phyloP scores from a whole-genome alignment of 2,797 vertebrate species.

The Miichthys miiuy region DNA sequence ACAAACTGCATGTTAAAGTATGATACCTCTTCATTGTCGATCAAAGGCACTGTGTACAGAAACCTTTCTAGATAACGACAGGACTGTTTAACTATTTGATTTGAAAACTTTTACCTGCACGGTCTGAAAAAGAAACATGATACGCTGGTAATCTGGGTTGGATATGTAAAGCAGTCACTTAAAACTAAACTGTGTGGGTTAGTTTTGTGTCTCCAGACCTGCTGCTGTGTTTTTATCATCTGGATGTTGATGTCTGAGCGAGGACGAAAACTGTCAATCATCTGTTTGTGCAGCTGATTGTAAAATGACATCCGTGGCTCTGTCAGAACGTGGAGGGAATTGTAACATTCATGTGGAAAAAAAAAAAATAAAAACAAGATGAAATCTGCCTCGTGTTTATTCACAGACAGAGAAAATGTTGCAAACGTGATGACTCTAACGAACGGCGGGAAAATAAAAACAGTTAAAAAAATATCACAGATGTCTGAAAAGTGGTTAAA shows the following conservation, averaged over 20 bases:
- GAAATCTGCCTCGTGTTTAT: constrained; percentile 36
- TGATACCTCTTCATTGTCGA: constrained; percentile 21
- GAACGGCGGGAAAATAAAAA: constrained; percentile 17
- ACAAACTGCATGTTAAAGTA: constrained; percentile 27
- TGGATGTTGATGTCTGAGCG: not conserved
- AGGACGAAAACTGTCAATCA: constrained; percentile 19
- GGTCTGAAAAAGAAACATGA: not conserved
- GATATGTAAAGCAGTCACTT: not conserved
- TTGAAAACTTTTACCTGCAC: not conserved
- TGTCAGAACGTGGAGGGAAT: not conserved
- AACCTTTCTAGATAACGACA: constrained; percentile 25
- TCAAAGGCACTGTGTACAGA: constrained; percentile 68
- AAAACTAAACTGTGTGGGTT: not conserved
- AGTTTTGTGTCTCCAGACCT: not conserved
- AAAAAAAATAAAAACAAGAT: constrained; percentile 14
- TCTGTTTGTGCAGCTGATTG: not conserved
- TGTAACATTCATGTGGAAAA: not conserved
- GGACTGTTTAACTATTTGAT: not conserved
- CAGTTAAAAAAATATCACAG: constrained; percentile 43
- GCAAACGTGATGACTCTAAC: not conserved
- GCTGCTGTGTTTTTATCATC: not conserved
- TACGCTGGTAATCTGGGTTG: not conserved
- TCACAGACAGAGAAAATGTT: constrained; percentile 41
- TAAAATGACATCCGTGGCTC: not conserved
- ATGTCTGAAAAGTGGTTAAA: constrained; percentile 46